phyloP scores from a whole-genome alignment of 2,113 vertebrate genomes.

The Oryzias woworae region DNA sequence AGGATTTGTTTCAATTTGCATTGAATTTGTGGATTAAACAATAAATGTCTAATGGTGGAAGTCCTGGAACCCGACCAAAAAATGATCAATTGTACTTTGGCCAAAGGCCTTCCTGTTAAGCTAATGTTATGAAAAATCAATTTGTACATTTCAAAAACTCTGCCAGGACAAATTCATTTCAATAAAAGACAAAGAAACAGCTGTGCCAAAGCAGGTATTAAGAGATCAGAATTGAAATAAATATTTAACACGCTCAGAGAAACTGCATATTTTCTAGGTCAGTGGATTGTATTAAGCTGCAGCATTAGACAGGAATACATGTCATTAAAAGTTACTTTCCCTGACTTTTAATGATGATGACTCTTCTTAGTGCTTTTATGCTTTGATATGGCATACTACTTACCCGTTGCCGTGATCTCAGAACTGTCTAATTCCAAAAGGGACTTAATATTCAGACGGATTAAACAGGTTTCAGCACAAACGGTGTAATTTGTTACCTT shows the following conservation, averaged over 20 bases:
- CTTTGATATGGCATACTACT: constrained; percentile 42
- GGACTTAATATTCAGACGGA: constrained; percentile 17
- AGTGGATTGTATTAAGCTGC: constrained; percentile 36
- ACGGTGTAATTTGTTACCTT: constrained; percentile 32
- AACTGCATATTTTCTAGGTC: constrained; percentile 60
- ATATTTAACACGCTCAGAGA: constrained; percentile 40
- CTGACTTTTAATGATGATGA: constrained; percentile 68
- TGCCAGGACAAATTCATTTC: constrained; percentile 9
- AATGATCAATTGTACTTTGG: constrained; percentile 56
- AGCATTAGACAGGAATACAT: constrained; percentile 51
- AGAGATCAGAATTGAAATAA: constrained; percentile 33
- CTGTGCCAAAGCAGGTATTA: constrained; percentile 27
- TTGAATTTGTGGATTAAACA: constrained; percentile 46
- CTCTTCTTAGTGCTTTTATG: constrained; percentile 35
- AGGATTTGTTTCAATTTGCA: constrained; percentile 27
- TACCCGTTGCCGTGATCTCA: constrained; percentile 14
- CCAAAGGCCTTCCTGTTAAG: constrained; percentile 21
- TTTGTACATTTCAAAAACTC: constrained; percentile 29
- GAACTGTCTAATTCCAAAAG: constrained; percentile 23
- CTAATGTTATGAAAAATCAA: constrained; percentile 41
- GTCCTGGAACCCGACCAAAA: constrained; percentile 54
- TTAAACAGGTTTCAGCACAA: constrained; percentile 10
- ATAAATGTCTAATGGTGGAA: constrained; percentile 38
- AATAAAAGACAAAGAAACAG: constrained; percentile 26
- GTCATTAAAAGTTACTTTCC: constrained; percentile 63